These are phyloP conservation scores for Tipula helvola DNA, from an alignment of 2,888 invertebrate genomes.

Conservation along the genomic window DNA sequence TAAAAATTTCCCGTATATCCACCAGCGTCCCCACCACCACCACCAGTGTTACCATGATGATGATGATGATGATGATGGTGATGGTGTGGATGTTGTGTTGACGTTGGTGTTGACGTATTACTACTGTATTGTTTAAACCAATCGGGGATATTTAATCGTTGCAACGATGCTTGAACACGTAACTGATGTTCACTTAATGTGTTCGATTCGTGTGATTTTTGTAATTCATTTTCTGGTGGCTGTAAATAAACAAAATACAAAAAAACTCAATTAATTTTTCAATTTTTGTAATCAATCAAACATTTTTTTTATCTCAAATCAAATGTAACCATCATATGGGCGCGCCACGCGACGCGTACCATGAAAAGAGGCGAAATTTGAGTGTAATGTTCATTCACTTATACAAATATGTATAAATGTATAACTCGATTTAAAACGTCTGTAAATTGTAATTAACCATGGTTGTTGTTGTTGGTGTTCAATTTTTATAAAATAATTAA, in stretches of 20 bases:
- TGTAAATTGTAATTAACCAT: neutral
- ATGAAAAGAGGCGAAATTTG: neutral
- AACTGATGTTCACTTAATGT: conserved; percentile 86
- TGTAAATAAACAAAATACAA: conserved; percentile 33
- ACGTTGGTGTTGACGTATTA: conserved; percentile 21
- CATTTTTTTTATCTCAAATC: neutral
- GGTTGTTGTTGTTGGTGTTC: neutral
- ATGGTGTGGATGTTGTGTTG: conserved; percentile 8
- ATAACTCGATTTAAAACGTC: neutral
- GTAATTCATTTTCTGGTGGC: conserved; percentile 91
- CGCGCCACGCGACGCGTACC: neutral
- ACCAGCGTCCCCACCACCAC: conserved; percentile 11
- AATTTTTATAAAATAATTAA: neutral
- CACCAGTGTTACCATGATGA: neutral
- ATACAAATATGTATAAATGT: too few species aligned
- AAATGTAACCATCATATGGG: neutral
- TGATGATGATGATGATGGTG: neutral
- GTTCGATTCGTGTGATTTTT: conserved; percentile 50
- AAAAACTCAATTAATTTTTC: conserved; percentile 13
- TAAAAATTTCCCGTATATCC: conserved; percentile 58
- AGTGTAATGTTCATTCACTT: neutral
- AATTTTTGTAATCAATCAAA: neutral
- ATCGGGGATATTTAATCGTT: conserved; percentile 88
- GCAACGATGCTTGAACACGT: conserved; percentile 82
- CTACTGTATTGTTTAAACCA: conserved; percentile 59